Evolutionary conservation across 2,113 vertebrate genomes (phyloP).

Genomic region (Uria lomvia): DNA sequence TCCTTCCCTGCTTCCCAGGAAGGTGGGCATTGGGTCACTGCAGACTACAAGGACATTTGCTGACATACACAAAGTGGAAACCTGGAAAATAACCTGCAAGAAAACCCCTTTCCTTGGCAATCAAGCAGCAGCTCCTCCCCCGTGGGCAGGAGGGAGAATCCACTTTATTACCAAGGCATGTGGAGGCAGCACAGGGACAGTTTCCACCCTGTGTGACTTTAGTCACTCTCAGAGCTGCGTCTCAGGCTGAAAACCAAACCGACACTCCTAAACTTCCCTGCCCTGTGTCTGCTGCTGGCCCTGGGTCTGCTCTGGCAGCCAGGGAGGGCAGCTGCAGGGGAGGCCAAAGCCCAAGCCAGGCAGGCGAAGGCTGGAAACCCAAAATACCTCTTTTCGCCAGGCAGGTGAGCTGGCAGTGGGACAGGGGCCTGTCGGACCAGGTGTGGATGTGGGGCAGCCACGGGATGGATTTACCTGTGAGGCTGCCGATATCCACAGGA

Average conservation of each 20-base stretch:
- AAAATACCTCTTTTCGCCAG: not conserved
- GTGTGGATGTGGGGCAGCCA: not conserved
- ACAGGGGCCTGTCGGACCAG: no score
- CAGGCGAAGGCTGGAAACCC: not conserved
- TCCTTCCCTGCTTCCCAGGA: fast-evolving
- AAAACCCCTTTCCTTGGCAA: not conserved
- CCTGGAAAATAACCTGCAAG: not conserved
- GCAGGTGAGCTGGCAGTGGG: not conserved
- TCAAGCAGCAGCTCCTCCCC: not conserved
- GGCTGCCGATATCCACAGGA: not conserved
- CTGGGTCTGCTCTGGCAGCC: not conserved
- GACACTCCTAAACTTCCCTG: no score
- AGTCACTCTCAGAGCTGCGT: not conserved
- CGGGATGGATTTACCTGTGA: not conserved
- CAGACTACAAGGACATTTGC: fast-evolving
- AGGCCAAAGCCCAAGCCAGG: not conserved
- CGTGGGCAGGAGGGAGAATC: not conserved
- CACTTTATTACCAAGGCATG: fast-evolving
- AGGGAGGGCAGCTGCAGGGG: not conserved
- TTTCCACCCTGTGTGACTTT: no score
- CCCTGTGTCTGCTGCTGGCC: not conserved
- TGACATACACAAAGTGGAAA: fast-evolving
- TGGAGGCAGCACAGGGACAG: not conserved
- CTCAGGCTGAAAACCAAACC: fast-evolving
- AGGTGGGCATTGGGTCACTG: fast-evolving